phyloP scores from a whole-genome alignment of 2,113 vertebrate genomes.

The Camarhynchus parvulus region DNA sequence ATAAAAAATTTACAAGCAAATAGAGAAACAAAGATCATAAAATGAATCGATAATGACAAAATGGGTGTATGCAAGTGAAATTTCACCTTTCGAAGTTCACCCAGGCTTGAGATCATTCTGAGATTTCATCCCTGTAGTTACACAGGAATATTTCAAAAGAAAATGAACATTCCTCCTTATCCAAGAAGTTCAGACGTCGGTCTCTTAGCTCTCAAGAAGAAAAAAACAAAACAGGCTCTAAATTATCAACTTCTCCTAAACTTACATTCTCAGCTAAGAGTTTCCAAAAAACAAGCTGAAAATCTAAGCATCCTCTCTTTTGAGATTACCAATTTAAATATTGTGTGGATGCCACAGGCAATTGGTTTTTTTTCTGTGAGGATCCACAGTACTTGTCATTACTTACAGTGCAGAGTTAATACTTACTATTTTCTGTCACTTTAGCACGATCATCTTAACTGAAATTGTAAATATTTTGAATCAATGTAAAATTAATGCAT shows the following conservation, averaged over 20 bases:
- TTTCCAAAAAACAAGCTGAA: conserved; percentile 48
- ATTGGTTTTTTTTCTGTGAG: not conserved
- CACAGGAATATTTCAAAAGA: conserved; percentile 26
- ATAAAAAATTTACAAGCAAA: conserved; percentile 21
- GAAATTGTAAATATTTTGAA: conserved; percentile 68
- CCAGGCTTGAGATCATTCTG: conserved; percentile 41
- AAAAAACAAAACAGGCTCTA: conserved; percentile 13
- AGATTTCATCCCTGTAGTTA: conserved; percentile 54
- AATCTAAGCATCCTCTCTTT: conserved; percentile 48
- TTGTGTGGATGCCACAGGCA: conserved; percentile 31
- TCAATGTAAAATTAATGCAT: conserved; percentile 58
- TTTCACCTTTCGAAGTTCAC: conserved; percentile 25
- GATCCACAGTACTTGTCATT: conserved; percentile 44
- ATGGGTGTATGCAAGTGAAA: not conserved
- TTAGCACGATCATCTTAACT: not conserved
- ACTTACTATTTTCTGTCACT: conserved; percentile 49
- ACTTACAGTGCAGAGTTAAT: conserved; percentile 43
- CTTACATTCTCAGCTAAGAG: conserved; percentile 25
- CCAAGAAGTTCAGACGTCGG: conserved; percentile 27
- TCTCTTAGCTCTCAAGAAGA: conserved; percentile 11
- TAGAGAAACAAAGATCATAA: not conserved
- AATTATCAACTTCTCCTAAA: conserved; percentile 27
- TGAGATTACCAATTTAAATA: conserved; percentile 62
- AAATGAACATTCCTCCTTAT: conserved; percentile 3
- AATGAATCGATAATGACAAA: conserved; percentile 4